Conservation (phyloP, 2,797 vertebrate genomes). For the Columba guinea region DNA sequence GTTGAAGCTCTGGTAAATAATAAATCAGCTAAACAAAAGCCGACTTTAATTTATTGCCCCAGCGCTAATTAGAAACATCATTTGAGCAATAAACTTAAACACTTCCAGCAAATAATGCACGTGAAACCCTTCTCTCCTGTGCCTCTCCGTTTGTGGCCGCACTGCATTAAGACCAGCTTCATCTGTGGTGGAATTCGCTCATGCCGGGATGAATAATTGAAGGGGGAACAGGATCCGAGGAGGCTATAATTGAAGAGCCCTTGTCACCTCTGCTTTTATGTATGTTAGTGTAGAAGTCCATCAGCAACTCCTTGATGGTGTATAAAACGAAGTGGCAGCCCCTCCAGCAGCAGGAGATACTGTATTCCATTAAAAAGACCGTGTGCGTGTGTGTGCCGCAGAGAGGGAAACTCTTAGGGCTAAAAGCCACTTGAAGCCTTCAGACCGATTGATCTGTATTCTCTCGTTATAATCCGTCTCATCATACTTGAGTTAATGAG, state of each 20-base stretch:
- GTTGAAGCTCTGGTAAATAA: slow-evolving; percentile 77
- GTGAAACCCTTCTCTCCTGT: neutral
- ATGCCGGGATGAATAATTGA: slow-evolving; percentile 83
- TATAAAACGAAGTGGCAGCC: slow-evolving; percentile 69
- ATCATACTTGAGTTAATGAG: slow-evolving; percentile 81
- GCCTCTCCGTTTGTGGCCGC: slow-evolving; percentile 22
- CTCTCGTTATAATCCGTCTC: slow-evolving; percentile 80
- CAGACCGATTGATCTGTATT: slow-evolving; percentile 81
- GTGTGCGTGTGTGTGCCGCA: slow-evolving; percentile 12
- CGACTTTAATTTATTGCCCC: slow-evolving; percentile 79
- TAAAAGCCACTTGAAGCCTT: slow-evolving; percentile 80
- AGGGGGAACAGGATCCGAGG: slow-evolving; percentile 63
- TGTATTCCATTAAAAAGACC: slow-evolving; percentile 69
- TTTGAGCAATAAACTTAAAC: slow-evolving; percentile 84
- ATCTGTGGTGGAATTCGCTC: slow-evolving; percentile 70
- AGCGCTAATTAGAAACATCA: slow-evolving; percentile 84
- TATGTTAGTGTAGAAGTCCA: slow-evolving; percentile 76
- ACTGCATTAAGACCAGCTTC: slow-evolving; percentile 55
- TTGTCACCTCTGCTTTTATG: slow-evolving; percentile 80
- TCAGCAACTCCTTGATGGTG: slow-evolving; percentile 75
- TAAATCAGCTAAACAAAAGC: slow-evolving; percentile 84
- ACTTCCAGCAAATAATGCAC: slow-evolving; percentile 79
- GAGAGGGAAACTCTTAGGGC: slow-evolving; percentile 73
- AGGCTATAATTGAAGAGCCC: slow-evolving; percentile 79
- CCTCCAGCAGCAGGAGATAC: slow-evolving; percentile 71